Conservation (phyloP, 2,113 vertebrate species). For the Fulica atra region DNA sequence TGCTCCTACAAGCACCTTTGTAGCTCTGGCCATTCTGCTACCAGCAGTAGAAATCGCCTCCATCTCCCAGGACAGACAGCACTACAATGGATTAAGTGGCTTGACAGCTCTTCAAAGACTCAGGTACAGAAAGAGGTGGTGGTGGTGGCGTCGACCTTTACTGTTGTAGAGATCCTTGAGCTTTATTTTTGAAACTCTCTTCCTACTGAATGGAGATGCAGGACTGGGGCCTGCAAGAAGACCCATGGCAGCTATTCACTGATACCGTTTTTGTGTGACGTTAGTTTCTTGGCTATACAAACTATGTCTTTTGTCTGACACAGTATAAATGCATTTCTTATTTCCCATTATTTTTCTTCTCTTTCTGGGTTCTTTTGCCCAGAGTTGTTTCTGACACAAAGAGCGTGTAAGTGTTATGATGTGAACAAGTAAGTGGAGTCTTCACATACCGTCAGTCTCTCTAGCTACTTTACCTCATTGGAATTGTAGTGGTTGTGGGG, state of each 20-base stretch:
- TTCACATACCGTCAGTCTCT: not conserved
- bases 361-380: not conserved
- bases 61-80: not conserved
- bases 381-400: not conserved
- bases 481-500: not conserved
- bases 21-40: not conserved
- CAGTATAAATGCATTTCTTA: not conserved
- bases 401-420: not conserved
- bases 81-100: not conserved
- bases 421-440: not conserved
- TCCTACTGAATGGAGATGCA: not conserved
- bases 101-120: not conserved
- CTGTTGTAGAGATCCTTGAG: not conserved
- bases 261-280: not conserved
- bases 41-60: not conserved
- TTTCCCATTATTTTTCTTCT: not conserved
- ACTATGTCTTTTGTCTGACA: not conserved
- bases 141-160: not conserved
- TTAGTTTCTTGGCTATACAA: not conserved
- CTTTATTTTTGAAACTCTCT: not conserved
- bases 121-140: not conserved
- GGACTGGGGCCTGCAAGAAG: not conserved
- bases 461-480: not conserved
- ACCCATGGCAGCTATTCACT: not conserved
- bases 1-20: not conserved